These are phyloP conservation scores for Drosophila phalerata DNA, from an alignment of 2,888 invertebrate genomes.

Conservation along the genomic window DNA sequence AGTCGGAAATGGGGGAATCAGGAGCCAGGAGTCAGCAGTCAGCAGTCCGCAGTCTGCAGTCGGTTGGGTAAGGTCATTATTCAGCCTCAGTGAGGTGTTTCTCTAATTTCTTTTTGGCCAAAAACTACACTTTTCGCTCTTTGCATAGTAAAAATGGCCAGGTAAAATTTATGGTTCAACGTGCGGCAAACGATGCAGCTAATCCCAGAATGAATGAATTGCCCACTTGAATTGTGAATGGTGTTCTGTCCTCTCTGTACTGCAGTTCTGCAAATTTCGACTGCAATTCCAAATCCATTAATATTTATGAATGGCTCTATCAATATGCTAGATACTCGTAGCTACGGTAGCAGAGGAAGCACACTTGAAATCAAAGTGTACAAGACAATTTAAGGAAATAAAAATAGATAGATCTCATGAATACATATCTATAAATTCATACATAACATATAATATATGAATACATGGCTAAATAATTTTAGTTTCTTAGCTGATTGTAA, in stretches of 20 bases:
- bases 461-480: neutral
- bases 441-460: no score
- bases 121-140: slow-evolving; percentile 50
- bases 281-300: slow-evolving; percentile 55
- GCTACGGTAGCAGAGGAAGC: neutral
- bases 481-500: neutral
- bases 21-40: slow-evolving; percentile 11
- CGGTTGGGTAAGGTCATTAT: slow-evolving; percentile 62
- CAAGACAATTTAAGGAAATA: no score
- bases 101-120: slow-evolving; percentile 51
- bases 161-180: slow-evolving; percentile 70
- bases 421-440: no score
- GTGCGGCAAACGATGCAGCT: slow-evolving; percentile 56
- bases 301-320: slow-evolving; percentile 60
- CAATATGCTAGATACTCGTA: slow-evolving; percentile 51
- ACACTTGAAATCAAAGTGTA: no score
- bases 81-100: slow-evolving; percentile 55
- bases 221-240: slow-evolving; percentile 52
- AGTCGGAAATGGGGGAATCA: neutral
- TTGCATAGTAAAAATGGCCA: slow-evolving; percentile 65
- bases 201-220: slow-evolving; percentile 77
- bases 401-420: no score
- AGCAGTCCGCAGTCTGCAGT: slow-evolving; percentile 28
- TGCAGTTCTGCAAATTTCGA: slow-evolving; percentile 10
- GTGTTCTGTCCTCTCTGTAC: neutral